Conservation (phyloP, 1,140 invertebrate genomes). For the Lasaia peninsularis region DNA sequence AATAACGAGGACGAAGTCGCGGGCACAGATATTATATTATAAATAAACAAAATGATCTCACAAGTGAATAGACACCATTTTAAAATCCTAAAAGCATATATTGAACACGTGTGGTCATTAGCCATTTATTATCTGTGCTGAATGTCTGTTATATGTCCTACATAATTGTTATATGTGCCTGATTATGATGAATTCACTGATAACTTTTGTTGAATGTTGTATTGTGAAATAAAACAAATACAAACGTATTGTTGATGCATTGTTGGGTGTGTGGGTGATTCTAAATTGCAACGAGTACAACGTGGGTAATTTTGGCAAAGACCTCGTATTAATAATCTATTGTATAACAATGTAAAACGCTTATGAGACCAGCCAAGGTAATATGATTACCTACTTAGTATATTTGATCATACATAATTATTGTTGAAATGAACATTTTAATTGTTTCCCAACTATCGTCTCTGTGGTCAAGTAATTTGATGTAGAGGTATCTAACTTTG, state of each 20-base stretch:
- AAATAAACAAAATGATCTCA: no score
- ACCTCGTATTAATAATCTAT: conserved; percentile 17
- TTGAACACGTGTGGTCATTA: conserved; percentile 7
- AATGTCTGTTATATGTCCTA: not conserved
- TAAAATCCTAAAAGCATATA: not conserved
- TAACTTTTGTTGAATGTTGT: not conserved
- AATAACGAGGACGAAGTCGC: no score
- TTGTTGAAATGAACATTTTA: not conserved
- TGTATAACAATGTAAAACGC: conserved; percentile 15
- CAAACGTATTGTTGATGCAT: conserved; percentile 1
- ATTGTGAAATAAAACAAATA: conserved; percentile 8
- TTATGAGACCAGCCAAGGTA: conserved; percentile 3
- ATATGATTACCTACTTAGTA: not conserved
- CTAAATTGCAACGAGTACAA: conserved; percentile 2
- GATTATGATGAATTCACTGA: conserved; percentile 5
- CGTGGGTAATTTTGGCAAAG: conserved; percentile 9
- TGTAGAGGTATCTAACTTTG: no score
- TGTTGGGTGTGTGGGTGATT: not conserved
- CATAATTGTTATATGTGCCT: not conserved
- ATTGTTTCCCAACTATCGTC: no score
- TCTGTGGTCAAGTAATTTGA: no score
- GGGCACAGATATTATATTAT: no score
- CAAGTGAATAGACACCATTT: no score
- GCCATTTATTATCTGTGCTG: not conserved
- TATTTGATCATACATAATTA: not conserved